Conservation (phyloP, 2,113 vertebrate species). For the Otolemur garnettii region DNA sequence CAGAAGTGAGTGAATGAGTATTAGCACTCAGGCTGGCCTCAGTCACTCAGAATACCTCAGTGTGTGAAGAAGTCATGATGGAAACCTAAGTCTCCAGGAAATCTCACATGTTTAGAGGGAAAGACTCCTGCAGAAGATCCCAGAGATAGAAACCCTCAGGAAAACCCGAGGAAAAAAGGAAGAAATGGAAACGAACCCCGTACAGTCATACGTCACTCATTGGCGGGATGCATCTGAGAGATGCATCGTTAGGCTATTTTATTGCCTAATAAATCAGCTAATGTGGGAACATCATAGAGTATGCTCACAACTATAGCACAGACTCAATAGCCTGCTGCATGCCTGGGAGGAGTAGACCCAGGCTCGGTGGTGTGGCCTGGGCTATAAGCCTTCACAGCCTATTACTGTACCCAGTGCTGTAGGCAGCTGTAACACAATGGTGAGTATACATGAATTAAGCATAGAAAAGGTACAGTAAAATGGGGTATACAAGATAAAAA, state of each 20-base stretch:
- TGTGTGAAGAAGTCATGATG: rapidly evolving
- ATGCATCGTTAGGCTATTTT: not conserved
- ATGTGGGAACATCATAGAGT: not conserved
- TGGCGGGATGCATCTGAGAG: not conserved
- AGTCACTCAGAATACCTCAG: rapidly evolving
- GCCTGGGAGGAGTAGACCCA: not conserved
- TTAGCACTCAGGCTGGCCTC: not conserved
- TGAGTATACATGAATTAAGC: not conserved
- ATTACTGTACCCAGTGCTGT: not conserved
- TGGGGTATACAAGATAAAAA: not conserved
- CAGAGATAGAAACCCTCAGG: not conserved
- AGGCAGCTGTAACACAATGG: not conserved
- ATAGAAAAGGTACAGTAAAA: not conserved
- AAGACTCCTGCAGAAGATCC: not conserved
- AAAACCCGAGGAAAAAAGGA: not conserved
- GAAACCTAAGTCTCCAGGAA: not conserved
- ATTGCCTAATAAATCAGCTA: not conserved
- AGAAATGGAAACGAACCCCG: not conserved
- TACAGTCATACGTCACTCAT: not conserved
- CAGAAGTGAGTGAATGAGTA: not conserved
- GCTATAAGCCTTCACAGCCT: not conserved
- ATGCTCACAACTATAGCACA: not conserved
- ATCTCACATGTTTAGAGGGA: not conserved
- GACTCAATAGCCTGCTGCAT: not conserved
- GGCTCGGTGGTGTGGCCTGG: not conserved